Evolutionary conservation across 2,888 invertebrate species (phyloP), one percentile per base, ranked within the genome.

Genomic region (Xylota sylvarum): DNA sequence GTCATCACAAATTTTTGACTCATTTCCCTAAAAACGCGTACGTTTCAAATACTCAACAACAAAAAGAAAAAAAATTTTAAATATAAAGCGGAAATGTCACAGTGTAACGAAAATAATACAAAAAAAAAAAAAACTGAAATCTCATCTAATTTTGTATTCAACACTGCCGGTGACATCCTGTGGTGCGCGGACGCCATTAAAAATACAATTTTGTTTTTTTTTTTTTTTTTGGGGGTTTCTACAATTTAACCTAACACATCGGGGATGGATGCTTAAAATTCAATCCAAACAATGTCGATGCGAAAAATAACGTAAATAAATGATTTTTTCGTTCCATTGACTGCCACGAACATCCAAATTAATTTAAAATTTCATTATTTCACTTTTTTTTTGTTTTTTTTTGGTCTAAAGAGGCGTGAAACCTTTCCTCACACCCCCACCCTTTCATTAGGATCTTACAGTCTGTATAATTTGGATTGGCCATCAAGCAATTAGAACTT

Each of bases 401-500:
- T 10, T 43, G 35, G n/a, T 52, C n/a, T n/a, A 27, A 56, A 37
- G 14, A 27, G 50, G 67, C 67, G 67, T 67, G 52, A 67, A 67
- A 67, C 35, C 35, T 17, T 19, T 2, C 48, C 43, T 14, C 4
- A 0, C 9, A 9, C 37, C 14, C 4, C 6, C 3, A 4, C 14
- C 40, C n/a, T n/a, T 32, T 43, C 40, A 43, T 43, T 43, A 43
- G 40, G 30, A 43, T 37, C 35, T 14, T 40, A 30, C 6, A 50
- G 12, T 52, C 40, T 12, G 32, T 37, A 23, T 62, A 55, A 74
- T 62, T 74, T 62, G 52, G 52, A 74, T 64, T 64, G 62, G 52
- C 73, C 52, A 74, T 55, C 64, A 55, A 64, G 74, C 62, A 52
- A 74, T 74, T 74, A 74, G 74, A 55, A 55, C 32, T 64, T 62